Evolutionary conservation across 1,140 invertebrate genomes (phyloP), one percentile per base, ranked within the genome.

Genomic region (Hirudo medicinalis): DNA sequence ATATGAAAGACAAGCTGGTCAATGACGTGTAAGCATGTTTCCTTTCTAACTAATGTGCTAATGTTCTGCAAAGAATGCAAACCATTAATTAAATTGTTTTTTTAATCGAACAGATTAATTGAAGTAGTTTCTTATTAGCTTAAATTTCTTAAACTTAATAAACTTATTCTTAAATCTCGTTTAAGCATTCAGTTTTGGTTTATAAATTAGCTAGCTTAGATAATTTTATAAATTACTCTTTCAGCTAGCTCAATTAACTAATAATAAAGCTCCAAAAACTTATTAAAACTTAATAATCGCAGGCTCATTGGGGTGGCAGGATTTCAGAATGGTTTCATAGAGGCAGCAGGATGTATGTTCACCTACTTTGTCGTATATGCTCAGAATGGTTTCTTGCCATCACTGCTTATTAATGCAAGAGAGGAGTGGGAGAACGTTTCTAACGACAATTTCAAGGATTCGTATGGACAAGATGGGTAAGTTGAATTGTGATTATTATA

Each of bases 321-420:
- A 63, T 75, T 75, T 69, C 75, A 77, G 69, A 75, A 78, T 70
- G 76, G 77, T 76, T 97, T 98, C 92, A 98, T 99, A 81, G 95
- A 99, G 87, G 95, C 95, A 71, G 91, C 92, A 36, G 94, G 94
- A 75, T 96, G 94, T 40, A 98, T 99, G 89, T 99, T 98, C 84
- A 91, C 94, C 13, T 97, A 97, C 85, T 96, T 97, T 82, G 92
- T 97, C 67, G 97, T 97, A 78, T 93, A 97, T 92, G 92, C 92
- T 86, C 93, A 97, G 81, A 95, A 97, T 84, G 95, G 95, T 74
- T 98, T 97, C 85, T 85, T 91, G 77, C 92, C 92, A 0, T 78
- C 84, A 76, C 85, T 78, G 43, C 76, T 87, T 29, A 77, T 85
- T 72, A 84, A 85, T 32, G 77, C 86, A 36, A 78, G 86, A 69